These are phyloP conservation scores for Emydura subglobosa DNA, from an alignment of 2,113 vertebrate species.

Conservation along the genomic window DNA sequence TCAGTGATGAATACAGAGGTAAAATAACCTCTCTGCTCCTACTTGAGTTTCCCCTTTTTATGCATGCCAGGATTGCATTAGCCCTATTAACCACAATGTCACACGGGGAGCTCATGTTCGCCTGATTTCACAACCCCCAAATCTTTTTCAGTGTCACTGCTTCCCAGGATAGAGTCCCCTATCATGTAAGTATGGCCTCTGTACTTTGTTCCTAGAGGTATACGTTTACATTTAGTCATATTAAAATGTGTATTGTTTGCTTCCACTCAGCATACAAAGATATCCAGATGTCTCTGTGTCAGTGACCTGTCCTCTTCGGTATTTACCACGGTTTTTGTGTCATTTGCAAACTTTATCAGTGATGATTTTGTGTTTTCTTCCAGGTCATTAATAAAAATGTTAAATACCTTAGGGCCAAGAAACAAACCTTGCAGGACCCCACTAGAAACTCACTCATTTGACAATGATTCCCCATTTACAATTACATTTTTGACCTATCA, in stretches of 20 bases:
- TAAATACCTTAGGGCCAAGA: too few relatives aligned
- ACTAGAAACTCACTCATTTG: too few relatives aligned
- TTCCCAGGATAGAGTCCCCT: not conserved
- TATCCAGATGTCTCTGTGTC: too few relatives aligned
- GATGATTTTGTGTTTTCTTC: too few relatives aligned
- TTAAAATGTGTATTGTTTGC: too few relatives aligned
- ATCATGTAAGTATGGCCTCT: fast-evolving
- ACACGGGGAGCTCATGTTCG: too few relatives aligned
- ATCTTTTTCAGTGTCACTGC: not conserved
- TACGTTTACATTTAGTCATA: fast-evolving
- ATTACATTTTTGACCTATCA: not conserved
- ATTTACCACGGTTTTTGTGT: too few relatives aligned
- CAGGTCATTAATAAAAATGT: too few relatives aligned
- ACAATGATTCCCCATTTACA: not conserved
- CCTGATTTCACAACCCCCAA: not conserved
- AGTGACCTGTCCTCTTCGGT: too few relatives aligned
- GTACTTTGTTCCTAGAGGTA: not conserved
- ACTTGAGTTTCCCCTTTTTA: not conserved
- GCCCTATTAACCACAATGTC: fast-evolving
- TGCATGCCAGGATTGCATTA: not conserved
- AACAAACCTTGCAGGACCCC: too few relatives aligned
- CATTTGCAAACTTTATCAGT: too few relatives aligned
- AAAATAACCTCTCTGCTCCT: not conserved
- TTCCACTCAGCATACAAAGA: too few relatives aligned
- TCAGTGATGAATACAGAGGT: not conserved